phyloP scores from a whole-genome alignment of 2,113 vertebrate species.

The Delphinus delphis region DNA sequence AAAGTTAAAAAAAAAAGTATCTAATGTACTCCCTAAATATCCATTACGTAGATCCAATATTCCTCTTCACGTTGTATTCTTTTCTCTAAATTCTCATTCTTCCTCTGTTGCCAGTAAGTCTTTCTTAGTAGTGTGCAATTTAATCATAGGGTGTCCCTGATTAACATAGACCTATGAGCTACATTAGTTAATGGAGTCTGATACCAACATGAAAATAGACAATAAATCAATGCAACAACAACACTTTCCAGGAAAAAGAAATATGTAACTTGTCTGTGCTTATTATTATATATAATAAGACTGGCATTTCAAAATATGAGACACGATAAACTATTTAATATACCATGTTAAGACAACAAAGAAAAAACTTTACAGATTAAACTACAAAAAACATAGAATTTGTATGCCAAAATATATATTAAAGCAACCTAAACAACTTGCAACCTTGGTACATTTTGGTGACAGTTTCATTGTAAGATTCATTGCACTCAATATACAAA shows the following conservation, averaged over 20 bases:
- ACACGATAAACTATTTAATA: not conserved
- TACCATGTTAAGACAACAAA: not conserved
- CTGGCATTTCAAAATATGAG: not conserved
- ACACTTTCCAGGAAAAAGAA: not conserved
- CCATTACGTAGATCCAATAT: not conserved
- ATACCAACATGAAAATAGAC: not conserved
- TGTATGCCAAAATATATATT: not conserved
- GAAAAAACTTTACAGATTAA: not conserved
- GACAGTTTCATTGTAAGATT: not conserved
- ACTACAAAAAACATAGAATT: not conserved
- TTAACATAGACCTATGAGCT: not conserved
- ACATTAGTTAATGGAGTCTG: not conserved
- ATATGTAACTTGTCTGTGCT: not conserved
- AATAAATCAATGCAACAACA: not conserved
- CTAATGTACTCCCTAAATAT: not conserved
- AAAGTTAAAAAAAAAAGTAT: not conserved
- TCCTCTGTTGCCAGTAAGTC: not conserved
- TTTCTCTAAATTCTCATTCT: not conserved
- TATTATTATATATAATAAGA: not conserved
- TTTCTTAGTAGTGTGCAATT: not conserved
- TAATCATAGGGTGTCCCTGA: not conserved
- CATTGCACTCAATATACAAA: not conserved
- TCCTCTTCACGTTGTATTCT: not conserved
- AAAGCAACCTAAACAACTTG: not conserved
- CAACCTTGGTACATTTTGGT: not conserved